phyloP scores from a whole-genome alignment of 2,888 invertebrate genomes.

The Xestia rhomboidea region DNA sequence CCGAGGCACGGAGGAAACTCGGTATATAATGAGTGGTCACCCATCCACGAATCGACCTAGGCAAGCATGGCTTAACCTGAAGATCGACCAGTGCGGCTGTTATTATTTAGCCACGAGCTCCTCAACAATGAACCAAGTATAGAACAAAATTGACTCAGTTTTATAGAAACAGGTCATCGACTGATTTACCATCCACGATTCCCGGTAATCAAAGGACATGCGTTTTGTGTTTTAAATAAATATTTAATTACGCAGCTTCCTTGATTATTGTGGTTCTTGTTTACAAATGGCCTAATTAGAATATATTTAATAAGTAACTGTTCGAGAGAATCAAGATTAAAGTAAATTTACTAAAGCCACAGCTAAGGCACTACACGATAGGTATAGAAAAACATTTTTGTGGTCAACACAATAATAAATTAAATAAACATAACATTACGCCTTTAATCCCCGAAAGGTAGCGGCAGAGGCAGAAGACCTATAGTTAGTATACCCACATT shows the following conservation, averaged over 20 bases:
- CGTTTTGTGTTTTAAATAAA: neutral
- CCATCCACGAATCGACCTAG: too few relatives aligned
- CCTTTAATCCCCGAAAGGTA: neutral
- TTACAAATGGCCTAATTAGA: constrained; percentile 19
- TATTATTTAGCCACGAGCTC: too few relatives aligned
- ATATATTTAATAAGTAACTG: constrained; percentile 14
- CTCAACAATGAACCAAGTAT: neutral
- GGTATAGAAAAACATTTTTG: neutral
- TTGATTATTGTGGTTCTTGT: constrained; percentile 9
- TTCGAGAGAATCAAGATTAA: neutral
- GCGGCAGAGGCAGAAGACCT: neutral
- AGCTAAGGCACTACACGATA: neutral
- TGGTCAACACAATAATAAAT: neutral
- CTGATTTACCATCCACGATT: neutral
- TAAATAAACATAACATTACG: neutral
- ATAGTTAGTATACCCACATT: neutral
- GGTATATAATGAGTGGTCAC: too few relatives aligned
- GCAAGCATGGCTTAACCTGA: too few relatives aligned
- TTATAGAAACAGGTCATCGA: neutral
- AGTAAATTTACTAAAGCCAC: too few relatives aligned
- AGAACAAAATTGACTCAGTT: neutral
- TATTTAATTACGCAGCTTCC: constrained; percentile 9
- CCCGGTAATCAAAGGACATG: neutral
- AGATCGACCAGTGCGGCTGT: too few relatives aligned
- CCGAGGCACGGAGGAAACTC: too few relatives aligned